phyloP scores from a whole-genome alignment of 2,113 vertebrate species.

The Vidua macroura region DNA sequence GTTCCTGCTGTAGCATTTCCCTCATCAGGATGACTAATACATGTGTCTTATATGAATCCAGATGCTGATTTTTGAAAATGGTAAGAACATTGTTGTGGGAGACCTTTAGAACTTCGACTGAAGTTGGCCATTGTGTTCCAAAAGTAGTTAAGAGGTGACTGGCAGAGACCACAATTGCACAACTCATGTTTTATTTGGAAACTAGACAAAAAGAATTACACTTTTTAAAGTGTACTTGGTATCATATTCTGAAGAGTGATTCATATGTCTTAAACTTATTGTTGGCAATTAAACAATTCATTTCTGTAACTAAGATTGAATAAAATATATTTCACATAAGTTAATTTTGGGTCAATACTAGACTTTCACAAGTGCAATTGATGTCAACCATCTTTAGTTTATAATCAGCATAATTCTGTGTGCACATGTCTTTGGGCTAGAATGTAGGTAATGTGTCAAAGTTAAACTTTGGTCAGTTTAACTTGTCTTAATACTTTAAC shows the following conservation, averaged over 20 bases:
- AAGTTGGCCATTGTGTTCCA: neutral
- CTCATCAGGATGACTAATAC: neutral
- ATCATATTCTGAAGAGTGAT: neutral
- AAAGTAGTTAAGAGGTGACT: neutral
- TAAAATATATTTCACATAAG: neutral
- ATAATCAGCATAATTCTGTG: neutral
- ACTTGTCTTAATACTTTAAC: neutral
- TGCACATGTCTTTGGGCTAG: neutral
- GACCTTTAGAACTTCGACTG: neutral
- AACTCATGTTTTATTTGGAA: conserved; percentile 45
- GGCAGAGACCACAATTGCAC: neutral
- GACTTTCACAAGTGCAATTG: neutral
- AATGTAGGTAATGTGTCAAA: neutral
- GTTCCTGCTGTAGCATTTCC: neutral
- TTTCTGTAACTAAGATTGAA: neutral
- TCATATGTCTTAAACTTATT: neutral
- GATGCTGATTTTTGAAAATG: neutral
- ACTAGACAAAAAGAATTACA: neutral
- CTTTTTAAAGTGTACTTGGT: neutral
- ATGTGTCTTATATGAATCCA: neutral
- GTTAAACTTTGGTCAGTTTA: neutral
- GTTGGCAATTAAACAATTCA: conserved; percentile 17
- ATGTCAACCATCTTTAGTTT: neutral
- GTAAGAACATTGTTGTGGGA: neutral
- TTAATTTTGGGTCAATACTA: neutral